A percentile compares a stretch with the other conserved stretches of the same genome.
phyloP scores from a whole-genome alignment of 1,140 invertebrate genomes.

The Drosophila repleta region DNA sequence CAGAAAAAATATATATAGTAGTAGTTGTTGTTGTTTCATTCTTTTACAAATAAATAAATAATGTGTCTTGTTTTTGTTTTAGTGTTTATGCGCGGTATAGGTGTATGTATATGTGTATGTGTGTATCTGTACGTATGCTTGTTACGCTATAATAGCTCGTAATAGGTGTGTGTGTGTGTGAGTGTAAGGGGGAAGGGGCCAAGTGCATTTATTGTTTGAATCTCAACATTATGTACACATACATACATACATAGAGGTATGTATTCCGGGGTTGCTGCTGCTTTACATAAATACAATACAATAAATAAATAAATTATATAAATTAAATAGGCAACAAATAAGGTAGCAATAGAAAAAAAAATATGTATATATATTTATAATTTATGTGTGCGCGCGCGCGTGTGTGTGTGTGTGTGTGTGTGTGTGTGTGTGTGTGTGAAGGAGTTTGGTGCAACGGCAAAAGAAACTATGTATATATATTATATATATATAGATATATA shows the following conservation, averaged over 20 bases:
- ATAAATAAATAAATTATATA: constrained; percentile 74
- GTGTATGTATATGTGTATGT: constrained; percentile 6
- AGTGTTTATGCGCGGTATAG: constrained; percentile 41
- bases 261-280: constrained; percentile 33
- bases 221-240: constrained; percentile 61
- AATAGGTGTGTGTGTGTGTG: constrained; percentile 25
- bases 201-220: constrained; percentile 38
- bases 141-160: constrained; percentile 32
- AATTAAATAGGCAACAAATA: constrained; percentile 74
- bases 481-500: constrained; percentile 28
- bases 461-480: constrained; percentile 23
- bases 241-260: constrained; percentile 20
- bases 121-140: constrained; percentile 3
- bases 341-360: constrained; percentile 22
- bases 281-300: constrained; percentile 69
- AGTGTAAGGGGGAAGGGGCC: no score
- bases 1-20: constrained; percentile 72
- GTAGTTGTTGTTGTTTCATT: constrained; percentile 55
- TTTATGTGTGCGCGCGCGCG: neutral
- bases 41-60: constrained; percentile 75
- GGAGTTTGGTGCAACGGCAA: neutral
- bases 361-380: neutral
- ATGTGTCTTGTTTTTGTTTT: constrained; percentile 62
- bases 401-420: constrained; percentile 5
- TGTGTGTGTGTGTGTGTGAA: neutral